phyloP scores from a whole-genome alignment of 2,888 invertebrate species.

The Drosophila trichaetosa region DNA sequence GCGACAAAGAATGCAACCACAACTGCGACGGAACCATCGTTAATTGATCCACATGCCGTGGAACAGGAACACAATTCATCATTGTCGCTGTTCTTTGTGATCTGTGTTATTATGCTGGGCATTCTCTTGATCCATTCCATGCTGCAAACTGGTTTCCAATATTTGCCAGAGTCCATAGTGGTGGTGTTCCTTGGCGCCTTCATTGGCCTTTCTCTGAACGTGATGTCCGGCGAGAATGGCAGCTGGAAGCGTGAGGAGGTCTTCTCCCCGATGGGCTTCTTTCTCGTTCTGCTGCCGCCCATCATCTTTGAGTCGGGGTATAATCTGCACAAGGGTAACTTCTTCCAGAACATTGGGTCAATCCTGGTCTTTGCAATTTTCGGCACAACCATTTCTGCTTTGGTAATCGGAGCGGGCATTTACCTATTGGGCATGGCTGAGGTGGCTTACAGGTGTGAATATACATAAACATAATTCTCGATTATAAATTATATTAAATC shows the following conservation, averaged over 20 bases:
- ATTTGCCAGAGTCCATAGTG: slow-evolving; percentile 98
- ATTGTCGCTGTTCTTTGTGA: slow-evolving; percentile 98
- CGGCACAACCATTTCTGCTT: slow-evolving; percentile 98
- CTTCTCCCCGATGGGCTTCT: slow-evolving; percentile 99
- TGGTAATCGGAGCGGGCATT: slow-evolving; percentile 98
- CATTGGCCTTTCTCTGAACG: slow-evolving; percentile 95
- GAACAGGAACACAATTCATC: slow-evolving; percentile 98
- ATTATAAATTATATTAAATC: too few species aligned
- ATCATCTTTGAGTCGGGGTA: slow-evolving; percentile 99
- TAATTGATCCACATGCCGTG: slow-evolving; percentile 95
- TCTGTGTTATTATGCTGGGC: slow-evolving; percentile 96
- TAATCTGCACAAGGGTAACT: slow-evolving; percentile 98
- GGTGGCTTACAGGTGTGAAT: slow-evolving; percentile 90
- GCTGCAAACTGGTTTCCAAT: slow-evolving; percentile 97
- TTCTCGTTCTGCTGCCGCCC: slow-evolving; percentile 97
- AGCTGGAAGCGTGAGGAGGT: slow-evolving; percentile 99
- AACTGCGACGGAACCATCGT: slow-evolving; percentile 90
- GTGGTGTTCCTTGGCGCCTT: slow-evolving; percentile 97
- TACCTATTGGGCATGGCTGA: slow-evolving; percentile 96
- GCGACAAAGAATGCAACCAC: slow-evolving; percentile 83
- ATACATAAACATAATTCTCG: background rate
- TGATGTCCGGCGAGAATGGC: slow-evolving; percentile 93
- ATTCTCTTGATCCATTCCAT: slow-evolving; percentile 97
- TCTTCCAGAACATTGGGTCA: slow-evolving; percentile 99
- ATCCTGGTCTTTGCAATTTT: slow-evolving; percentile 98